Conservation (phyloP, 2,797 vertebrate genomes). For the Sorex maritimensis region DNA sequence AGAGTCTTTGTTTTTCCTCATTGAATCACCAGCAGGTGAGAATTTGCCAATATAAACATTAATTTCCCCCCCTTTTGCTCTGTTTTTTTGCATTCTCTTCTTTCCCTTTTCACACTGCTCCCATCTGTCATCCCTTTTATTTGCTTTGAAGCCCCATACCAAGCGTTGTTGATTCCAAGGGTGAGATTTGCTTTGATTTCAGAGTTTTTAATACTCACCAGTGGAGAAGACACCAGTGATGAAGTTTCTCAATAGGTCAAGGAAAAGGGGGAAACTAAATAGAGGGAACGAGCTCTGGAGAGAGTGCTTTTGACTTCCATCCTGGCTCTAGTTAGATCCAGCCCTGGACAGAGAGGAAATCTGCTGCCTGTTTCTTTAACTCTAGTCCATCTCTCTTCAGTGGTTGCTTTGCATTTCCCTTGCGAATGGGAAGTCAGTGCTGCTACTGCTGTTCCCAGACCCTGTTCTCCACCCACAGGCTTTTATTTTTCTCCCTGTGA, state of each 20-base stretch:
- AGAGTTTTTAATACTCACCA: background rate
- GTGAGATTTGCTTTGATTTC: background rate
- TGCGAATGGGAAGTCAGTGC: background rate
- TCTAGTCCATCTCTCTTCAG: background rate
- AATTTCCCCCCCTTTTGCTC: background rate
- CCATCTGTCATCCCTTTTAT: background rate
- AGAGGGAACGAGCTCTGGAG: background rate
- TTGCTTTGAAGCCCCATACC: constrained; percentile 3
- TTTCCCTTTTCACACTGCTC: background rate
- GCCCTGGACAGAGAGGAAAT: background rate
- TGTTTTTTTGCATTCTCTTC: background rate
- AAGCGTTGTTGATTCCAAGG: background rate
- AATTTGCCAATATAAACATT: constrained; percentile 52
- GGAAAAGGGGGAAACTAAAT: background rate
- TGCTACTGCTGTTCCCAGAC: background rate
- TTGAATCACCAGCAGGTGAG: constrained; percentile 1
- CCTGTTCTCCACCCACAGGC: background rate
- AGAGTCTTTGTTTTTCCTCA: background rate
- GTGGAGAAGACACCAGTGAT: background rate
- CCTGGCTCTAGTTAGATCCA: background rate
- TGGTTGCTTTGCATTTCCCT: background rate
- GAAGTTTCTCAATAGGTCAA: background rate
- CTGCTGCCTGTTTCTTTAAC: background rate
- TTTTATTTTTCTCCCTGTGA: background rate
- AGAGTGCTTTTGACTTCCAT: background rate